phyloP scores from a whole-genome alignment of 2,113 vertebrate species.

The Epinephelus moara region DNA sequence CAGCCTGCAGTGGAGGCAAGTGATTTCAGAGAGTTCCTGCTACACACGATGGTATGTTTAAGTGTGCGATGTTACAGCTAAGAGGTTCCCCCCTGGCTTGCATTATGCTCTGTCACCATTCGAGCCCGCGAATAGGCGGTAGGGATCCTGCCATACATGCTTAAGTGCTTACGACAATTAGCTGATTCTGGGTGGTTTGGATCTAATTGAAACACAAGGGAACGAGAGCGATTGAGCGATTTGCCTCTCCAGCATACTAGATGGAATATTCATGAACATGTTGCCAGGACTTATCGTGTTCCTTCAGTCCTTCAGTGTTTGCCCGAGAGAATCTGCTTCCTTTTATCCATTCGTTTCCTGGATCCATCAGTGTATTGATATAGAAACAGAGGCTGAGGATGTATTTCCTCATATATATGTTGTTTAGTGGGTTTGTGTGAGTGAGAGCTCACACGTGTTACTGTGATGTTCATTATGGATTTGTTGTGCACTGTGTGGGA shows the following conservation, averaged over 20 bases:
- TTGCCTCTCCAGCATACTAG: constrained; percentile 26
- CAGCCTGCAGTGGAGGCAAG: constrained; percentile 26
- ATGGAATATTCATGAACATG: constrained; percentile 72
- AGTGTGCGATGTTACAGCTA: constrained; percentile 59
- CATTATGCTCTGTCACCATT: constrained; percentile 64
- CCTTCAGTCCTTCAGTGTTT: constrained; percentile 42
- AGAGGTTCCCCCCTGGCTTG: constrained; percentile 64
- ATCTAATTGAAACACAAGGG: constrained; percentile 75
- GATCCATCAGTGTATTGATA: background rate
- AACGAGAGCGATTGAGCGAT: constrained; percentile 60
- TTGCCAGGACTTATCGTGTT: constrained; percentile 48
- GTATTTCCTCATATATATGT: constrained; percentile 15
- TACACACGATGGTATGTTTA: constrained; percentile 50
- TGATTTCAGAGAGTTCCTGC: constrained; percentile 40
- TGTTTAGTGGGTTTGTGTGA: background rate
- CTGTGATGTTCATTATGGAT: background rate
- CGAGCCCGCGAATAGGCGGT: constrained; percentile 43
- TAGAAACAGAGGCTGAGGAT: constrained; percentile 7
- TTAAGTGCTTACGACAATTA: constrained; percentile 69
- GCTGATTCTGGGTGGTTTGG: constrained; percentile 68
- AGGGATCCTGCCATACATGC: constrained; percentile 62
- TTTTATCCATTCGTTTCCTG: constrained; percentile 30
- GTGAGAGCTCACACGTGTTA: background rate
- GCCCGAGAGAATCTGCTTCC: constrained; percentile 37
- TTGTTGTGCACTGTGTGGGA: background rate